Base-by-base conservation (phyloP, 2,113 vertebrate species). In the Arothron firmamentum region DNA sequence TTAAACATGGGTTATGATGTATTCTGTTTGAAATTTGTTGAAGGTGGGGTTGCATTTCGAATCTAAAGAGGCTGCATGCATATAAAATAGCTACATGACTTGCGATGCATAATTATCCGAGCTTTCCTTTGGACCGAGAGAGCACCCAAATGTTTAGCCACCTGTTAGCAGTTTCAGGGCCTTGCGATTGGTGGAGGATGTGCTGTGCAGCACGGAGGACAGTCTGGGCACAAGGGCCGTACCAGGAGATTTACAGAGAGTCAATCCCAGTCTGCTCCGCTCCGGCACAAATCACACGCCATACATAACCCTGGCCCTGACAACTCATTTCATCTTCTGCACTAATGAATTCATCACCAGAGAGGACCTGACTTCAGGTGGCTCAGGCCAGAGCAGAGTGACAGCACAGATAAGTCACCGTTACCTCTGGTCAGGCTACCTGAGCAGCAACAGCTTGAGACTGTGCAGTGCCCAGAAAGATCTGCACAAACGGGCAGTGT, bases 261-360 rank as follows among this genome's bases (percentile, higher is more conserved):
- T 52, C 52, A 17, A 75, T 60, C 64, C 62, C 59, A 69, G 62
- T 51, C 75, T 65, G 75, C 82, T 80, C 74, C 64, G 45, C 75
- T 63, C 17, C 74, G 6, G 48, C 82, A 87, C 82, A 87, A 86
- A 88, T 88, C 80, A 88, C 63, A 70, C 65, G 62, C 70, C 69
- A 71, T 84, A 80, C 74, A 79, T 80, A 84, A 84, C 82, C 78
- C 63, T 56, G 65, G 59, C 43, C 63, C 59, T 78, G 80, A 88
- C 83, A 89, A 81, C 78, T 85, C 72, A 83, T 87, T 85, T 83
- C 81, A 89, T 89, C 83, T 81, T 69, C 74, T 47, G 66, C 70
- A 54, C 77, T 87, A 85, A 88, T 81, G 77, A 85, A 89, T 89
- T 75, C 78, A 81, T 88, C 83, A 84, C 67, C 67, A 62, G 71